Conservation (phyloP, 2,888 invertebrate genomes). For the Microdon myrmicae region DNA sequence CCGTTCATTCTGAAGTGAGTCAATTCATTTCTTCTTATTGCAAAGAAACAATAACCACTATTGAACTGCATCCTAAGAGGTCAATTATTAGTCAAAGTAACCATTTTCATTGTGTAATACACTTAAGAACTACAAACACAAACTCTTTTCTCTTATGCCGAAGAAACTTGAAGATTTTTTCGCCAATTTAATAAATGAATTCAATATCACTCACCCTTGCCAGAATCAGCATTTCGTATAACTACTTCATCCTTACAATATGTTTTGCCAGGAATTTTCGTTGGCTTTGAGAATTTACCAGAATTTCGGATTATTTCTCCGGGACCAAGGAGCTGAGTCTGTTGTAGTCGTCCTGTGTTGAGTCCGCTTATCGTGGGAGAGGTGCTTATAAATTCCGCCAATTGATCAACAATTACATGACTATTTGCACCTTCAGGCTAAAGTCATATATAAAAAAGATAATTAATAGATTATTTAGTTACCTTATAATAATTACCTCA, state of each 20-base stretch:
- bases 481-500: constrained; percentile 68
- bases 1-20: too few relatives aligned
- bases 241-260: constrained; percentile 96
- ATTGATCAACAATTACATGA: constrained; percentile 56
- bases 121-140: neutral
- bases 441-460: constrained; percentile 13
- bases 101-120: too few relatives aligned
- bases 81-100: too few relatives aligned
- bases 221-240: constrained; percentile 93
- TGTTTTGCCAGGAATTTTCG: constrained; percentile 90
- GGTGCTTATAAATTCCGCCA: constrained; percentile 68
- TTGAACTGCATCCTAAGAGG: too few relatives aligned
- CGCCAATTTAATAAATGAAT: too few relatives aligned
- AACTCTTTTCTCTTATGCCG: too few relatives aligned
- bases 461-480: constrained; percentile 2
- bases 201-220: constrained; percentile 79
- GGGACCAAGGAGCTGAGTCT: constrained; percentile 73
- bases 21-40: too few relatives aligned
- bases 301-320: constrained; percentile 89
- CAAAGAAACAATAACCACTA: too few relatives aligned
- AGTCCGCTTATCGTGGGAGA: constrained; percentile 68
- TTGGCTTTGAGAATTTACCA: constrained; percentile 88
- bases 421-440: constrained; percentile 54
- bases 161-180: too few relatives aligned
- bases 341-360: constrained; percentile 63